These are phyloP conservation scores for Anthoscopus minutus DNA, from an alignment of 2,113 vertebrate species.

Conservation along the genomic window DNA sequence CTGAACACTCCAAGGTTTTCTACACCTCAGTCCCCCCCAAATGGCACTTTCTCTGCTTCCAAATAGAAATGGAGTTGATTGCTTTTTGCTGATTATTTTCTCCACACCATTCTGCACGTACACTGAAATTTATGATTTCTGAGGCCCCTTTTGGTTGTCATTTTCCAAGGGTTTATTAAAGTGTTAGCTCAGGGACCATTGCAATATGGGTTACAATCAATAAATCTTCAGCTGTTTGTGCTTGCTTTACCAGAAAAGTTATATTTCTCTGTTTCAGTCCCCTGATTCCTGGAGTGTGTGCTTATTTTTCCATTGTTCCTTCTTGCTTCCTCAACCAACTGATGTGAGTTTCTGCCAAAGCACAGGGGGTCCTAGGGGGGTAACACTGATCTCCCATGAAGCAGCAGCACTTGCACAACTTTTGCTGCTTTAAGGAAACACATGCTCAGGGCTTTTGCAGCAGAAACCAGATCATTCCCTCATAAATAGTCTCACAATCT, in stretches of 20 bases:
- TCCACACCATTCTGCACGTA: background rate
- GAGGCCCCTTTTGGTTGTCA: background rate
- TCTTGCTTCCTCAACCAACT: background rate
- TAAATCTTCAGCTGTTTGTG: background rate
- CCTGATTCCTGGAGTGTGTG: background rate
- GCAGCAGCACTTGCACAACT: background rate
- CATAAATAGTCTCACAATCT: background rate
- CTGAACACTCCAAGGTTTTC: background rate
- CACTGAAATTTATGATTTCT: background rate
- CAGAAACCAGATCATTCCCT: background rate
- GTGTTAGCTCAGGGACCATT: background rate
- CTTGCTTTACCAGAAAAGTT: slow-evolving; percentile 13
- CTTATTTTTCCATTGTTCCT: background rate
- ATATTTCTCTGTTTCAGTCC: background rate
- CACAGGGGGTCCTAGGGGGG: background rate
- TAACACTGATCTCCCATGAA: background rate
- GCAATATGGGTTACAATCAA: slow-evolving; percentile 8
- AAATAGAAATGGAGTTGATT: background rate
- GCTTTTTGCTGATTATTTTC: background rate
- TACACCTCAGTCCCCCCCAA: background rate
- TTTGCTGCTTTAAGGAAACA: background rate
- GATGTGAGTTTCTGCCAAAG: background rate
- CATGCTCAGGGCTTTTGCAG: background rate
- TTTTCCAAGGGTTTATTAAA: slow-evolving; percentile 9
- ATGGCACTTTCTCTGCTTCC: background rate